phyloP scores from a whole-genome alignment of 1,140 invertebrate genomes.

The Hesperophylax magnus region DNA sequence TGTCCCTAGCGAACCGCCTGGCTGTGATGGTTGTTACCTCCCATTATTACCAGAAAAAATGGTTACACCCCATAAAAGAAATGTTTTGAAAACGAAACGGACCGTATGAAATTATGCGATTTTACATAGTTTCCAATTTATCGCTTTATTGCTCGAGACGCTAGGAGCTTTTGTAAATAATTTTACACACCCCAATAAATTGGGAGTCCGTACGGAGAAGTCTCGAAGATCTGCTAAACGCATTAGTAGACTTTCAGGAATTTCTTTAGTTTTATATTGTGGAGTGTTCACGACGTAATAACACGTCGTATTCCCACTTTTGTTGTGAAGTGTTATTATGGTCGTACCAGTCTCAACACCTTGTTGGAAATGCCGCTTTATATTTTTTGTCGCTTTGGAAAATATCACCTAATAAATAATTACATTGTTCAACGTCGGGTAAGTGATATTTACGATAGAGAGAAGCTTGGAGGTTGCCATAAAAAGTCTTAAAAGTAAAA shows the following conservation, averaged over 20 bases:
- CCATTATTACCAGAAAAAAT: constrained; percentile 34
- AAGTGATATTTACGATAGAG: no score
- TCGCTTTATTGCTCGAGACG: constrained; percentile 38
- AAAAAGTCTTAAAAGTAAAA: no score
- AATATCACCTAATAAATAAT: constrained; percentile 26
- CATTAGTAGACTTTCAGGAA: constrained; percentile 13
- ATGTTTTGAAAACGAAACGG: constrained; percentile 48
- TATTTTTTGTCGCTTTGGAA: constrained; percentile 9
- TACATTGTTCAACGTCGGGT: no score
- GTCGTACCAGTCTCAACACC: background rate
- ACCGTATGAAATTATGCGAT: constrained; percentile 48
- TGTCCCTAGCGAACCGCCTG: constrained; percentile 30
- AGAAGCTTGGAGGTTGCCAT: no score
- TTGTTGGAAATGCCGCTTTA: background rate
- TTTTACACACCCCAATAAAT: constrained; percentile 44
- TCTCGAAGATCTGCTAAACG: background rate
- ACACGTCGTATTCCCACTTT: background rate
- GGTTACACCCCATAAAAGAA: constrained; percentile 48
- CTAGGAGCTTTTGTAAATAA: constrained; percentile 19
- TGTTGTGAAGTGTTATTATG: constrained; percentile 11
- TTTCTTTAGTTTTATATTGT: constrained; percentile 3
- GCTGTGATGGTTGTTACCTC: background rate
- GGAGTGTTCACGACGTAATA: background rate
- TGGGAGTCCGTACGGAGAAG: background rate
- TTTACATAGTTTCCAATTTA: constrained; percentile 44